Conservation (phyloP, 2,113 vertebrate species). For the Myiozetetes cayanensis region DNA sequence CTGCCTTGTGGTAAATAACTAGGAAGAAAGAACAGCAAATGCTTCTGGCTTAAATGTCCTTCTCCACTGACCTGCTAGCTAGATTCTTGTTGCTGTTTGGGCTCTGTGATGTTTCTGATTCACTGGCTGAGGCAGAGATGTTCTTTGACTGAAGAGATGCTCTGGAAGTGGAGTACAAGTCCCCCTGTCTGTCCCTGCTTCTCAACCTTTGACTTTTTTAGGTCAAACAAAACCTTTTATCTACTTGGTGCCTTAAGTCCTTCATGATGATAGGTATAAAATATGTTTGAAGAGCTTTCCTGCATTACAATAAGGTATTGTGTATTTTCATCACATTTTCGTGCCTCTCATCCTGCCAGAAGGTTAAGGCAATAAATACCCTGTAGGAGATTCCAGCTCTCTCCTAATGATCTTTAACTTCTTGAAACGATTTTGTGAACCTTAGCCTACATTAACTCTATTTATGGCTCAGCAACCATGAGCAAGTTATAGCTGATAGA, state of each 20-base stretch:
- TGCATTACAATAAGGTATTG: neutral
- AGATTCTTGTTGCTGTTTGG: neutral
- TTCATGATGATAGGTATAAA: neutral
- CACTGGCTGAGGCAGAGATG: neutral
- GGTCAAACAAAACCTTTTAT: neutral
- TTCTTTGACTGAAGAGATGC: neutral
- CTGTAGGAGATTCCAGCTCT: neutral
- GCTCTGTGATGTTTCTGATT: neutral
- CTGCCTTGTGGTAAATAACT: neutral
- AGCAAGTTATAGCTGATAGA: constrained; percentile 15
- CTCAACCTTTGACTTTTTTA: neutral
- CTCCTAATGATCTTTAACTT: constrained; percentile 4
- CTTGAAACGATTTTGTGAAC: neutral
- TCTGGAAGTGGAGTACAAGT: neutral
- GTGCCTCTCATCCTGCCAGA: neutral
- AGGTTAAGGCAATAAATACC: neutral
- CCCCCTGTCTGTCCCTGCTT: neutral
- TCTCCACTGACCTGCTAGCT: neutral
- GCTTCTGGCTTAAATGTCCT: neutral
- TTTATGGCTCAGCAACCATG: constrained; percentile 8
- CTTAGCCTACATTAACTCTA: neutral
- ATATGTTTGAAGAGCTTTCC: neutral
- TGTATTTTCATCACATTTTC: neutral
- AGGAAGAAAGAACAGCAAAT: neutral
- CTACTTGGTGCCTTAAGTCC: neutral